phyloP scores from a whole-genome alignment of 2,888 invertebrate genomes.

The Synergus gifuensis region DNA sequence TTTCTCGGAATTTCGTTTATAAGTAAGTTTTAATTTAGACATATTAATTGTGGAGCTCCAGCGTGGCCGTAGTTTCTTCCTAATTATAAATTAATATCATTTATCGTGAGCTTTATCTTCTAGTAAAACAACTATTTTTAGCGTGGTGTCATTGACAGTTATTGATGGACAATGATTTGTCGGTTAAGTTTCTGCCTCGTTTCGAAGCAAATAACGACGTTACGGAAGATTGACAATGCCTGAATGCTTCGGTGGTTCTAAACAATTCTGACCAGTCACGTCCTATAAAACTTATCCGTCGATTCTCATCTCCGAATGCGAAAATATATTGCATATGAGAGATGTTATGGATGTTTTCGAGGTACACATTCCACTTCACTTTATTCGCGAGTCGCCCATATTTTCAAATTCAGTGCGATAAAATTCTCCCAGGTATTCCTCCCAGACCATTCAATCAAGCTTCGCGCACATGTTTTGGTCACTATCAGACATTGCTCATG shows the following conservation, averaged over 20 bases:
- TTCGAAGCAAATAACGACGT: slow-evolving; percentile 21
- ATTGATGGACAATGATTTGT: slow-evolving; percentile 28
- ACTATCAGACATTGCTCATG: neutral
- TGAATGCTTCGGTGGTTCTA: slow-evolving; percentile 19
- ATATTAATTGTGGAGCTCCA: neutral
- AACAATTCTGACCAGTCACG: slow-evolving; percentile 41
- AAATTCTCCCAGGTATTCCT: slow-evolving; percentile 31
- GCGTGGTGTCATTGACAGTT: neutral
- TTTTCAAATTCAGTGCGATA: slow-evolving; percentile 16
- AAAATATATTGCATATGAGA: slow-evolving; percentile 58
- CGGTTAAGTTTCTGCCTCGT: neutral
- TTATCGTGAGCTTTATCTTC: no score
- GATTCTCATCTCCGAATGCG: slow-evolving; percentile 48
- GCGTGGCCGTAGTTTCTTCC: no score
- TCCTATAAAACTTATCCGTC: slow-evolving; percentile 33
- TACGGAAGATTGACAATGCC: slow-evolving; percentile 34
- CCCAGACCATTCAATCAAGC: neutral
- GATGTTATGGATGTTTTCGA: slow-evolving; percentile 35
- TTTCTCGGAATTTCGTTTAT: neutral
- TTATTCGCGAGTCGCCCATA: slow-evolving; percentile 16
- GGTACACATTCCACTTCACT: slow-evolving; percentile 20
- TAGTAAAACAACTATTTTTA: no score
- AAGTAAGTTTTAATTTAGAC: neutral
- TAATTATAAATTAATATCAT: no score
- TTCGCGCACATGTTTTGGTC: neutral